Conservation (phyloP, 2,888 invertebrate species). For the Nyleta sp. region DNA sequence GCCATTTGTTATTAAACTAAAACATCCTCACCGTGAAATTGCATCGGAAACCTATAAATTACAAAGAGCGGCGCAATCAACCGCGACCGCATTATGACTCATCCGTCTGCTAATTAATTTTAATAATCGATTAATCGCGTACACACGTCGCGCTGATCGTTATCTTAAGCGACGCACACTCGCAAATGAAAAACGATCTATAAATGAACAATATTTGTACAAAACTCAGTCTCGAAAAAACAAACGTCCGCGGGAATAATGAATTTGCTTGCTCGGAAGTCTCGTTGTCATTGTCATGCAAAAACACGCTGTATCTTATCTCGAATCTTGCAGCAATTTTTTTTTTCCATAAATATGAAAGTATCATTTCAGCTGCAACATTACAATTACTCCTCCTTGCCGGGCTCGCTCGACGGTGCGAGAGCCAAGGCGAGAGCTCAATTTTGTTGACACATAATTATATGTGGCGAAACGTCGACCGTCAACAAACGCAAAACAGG, state of each 20-base stretch:
- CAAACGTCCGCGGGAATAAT: conserved; percentile 33
- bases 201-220: conserved; percentile 48
- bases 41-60: conserved; percentile 16
- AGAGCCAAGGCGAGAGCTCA: no score
- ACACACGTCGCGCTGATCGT: conserved; percentile 6
- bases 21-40: conserved; percentile 1
- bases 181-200: conserved; percentile 42
- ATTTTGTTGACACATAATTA: no score
- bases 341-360: conserved; percentile 46
- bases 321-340: conserved; percentile 34
- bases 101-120: conserved; percentile 51
- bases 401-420: no score
- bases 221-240: conserved; percentile 33
- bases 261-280: conserved; percentile 37
- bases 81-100: conserved; percentile 19
- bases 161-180: conserved; percentile 25
- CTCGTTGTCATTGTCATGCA: conserved; percentile 44
- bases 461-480: no score
- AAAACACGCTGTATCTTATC: conserved; percentile 49
- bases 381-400: conserved; percentile 9
- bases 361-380: conserved; percentile 47
- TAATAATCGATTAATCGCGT: conserved; percentile 41
- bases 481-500: no score
- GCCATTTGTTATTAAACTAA: neutral
- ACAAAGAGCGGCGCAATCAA: conserved; percentile 5